Conservation (phyloP, 2,888 invertebrate species). For the Andrena fulva region DNA sequence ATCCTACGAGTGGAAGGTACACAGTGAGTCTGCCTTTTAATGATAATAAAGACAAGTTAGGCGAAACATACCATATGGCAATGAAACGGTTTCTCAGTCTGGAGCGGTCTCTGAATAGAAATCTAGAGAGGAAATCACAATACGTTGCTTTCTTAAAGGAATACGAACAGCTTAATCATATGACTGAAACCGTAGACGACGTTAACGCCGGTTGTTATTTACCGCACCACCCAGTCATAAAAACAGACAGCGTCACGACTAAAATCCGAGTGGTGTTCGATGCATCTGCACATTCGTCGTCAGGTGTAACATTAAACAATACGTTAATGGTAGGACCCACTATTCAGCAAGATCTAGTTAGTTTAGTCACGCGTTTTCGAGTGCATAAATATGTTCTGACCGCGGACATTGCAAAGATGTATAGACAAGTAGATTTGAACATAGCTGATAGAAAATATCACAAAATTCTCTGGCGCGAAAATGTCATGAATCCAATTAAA, state of each 20-base stretch:
- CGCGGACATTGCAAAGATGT: conserved; percentile 14
- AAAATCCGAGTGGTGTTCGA: background rate
- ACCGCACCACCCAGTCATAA: background rate
- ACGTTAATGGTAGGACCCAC: background rate
- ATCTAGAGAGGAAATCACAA: background rate
- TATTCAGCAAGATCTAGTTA: background rate
- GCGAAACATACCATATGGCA: background rate
- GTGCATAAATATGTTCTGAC: background rate
- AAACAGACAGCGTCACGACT: background rate
- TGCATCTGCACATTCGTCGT: background rate
- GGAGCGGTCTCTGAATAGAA: background rate
- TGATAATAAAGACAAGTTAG: background rate
- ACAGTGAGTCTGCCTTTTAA: background rate
- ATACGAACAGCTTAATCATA: background rate
- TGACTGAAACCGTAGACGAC: background rate
- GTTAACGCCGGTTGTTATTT: background rate
- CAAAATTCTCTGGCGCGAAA: conserved; percentile 3
- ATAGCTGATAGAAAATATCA: background rate
- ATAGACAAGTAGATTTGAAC: background rate
- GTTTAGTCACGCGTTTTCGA: background rate
- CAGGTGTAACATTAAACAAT: background rate
- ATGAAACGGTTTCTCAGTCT: background rate
- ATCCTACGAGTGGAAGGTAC: background rate
- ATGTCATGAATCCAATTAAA: background rate
- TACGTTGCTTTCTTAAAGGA: background rate